Conservation (phyloP, 2,113 vertebrate species). For the Bubalus kerabau region DNA sequence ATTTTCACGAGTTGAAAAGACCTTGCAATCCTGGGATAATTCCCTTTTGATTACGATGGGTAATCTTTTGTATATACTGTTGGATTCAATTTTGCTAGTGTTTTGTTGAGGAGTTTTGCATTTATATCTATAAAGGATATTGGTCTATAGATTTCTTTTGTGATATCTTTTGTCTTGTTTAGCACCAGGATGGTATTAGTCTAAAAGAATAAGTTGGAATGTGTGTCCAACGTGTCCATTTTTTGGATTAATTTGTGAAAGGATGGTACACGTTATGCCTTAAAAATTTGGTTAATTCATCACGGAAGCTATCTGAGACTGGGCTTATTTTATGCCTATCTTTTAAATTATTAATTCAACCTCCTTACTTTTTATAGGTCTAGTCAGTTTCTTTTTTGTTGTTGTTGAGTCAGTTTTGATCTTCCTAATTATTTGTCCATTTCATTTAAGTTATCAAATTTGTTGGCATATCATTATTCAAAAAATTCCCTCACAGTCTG, state of each 20-base stretch:
- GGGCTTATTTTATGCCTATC: background rate
- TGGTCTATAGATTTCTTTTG: background rate
- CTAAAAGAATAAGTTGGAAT: background rate
- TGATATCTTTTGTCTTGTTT: background rate
- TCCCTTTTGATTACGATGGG: background rate
- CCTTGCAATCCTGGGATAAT: background rate
- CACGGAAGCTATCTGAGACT: background rate
- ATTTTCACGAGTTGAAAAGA: background rate
- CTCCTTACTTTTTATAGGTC: background rate
- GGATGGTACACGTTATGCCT: background rate
- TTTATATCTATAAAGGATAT: background rate
- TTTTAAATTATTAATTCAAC: background rate
- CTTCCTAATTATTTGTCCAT: background rate
- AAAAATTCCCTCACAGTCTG: background rate
- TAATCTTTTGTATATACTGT: background rate
- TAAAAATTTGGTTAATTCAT: background rate
- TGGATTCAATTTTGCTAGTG: background rate
- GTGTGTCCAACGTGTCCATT: background rate
- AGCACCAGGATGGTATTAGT: background rate
- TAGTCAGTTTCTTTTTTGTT: background rate
- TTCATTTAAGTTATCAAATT: background rate
- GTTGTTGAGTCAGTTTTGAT: background rate
- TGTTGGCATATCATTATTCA: background rate
- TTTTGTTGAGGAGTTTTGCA: background rate
- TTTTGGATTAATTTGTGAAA: background rate